A percentile compares a stretch with the other conserved stretches of the same genome.
These are phyloP conservation scores for Torymus tubicola DNA, from an alignment of 2,888 invertebrate species.

Conservation along the genomic window DNA sequence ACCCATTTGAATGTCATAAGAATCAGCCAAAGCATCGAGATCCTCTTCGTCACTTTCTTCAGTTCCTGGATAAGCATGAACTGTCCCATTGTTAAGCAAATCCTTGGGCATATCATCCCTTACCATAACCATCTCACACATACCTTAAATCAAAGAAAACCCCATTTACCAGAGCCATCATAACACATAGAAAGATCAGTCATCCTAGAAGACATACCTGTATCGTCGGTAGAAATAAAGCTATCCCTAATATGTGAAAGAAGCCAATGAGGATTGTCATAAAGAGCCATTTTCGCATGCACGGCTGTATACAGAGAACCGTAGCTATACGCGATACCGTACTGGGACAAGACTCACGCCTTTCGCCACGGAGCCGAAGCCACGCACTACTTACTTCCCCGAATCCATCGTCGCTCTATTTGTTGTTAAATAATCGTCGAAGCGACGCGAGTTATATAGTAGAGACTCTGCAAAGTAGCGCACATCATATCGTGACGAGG, in stretches of 20 bases:
- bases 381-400: too few species aligned
- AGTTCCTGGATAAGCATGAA: constrained; percentile 86
- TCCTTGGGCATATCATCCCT: constrained; percentile 87
- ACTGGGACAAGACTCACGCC: too few species aligned
- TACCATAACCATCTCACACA: constrained; percentile 94
- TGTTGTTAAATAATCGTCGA: constrained; percentile 3
- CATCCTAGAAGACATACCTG: constrained; percentile 77
- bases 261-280: constrained; percentile 95
- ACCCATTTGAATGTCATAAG: constrained; percentile 87
- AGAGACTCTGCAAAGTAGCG: not conserved
- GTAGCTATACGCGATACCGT: too few species aligned
- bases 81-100: constrained; percentile 78
- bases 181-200: constrained; percentile 1
- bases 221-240: constrained; percentile 96
- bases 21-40: constrained; percentile 81
- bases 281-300: constrained; percentile 88
- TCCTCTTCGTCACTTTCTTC: constrained; percentile 90
- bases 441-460: too few species aligned
- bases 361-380: not conserved
- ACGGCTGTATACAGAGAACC: too few species aligned
- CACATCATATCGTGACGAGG: constrained; percentile 11
- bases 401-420: not conserved
- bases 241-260: constrained; percentile 95
- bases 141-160: constrained; percentile 76
- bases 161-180: constrained; percentile 8